These are phyloP conservation scores for Clanis bilineata DNA, from an alignment of 2,888 invertebrate genomes.

Conservation along the genomic window DNA sequence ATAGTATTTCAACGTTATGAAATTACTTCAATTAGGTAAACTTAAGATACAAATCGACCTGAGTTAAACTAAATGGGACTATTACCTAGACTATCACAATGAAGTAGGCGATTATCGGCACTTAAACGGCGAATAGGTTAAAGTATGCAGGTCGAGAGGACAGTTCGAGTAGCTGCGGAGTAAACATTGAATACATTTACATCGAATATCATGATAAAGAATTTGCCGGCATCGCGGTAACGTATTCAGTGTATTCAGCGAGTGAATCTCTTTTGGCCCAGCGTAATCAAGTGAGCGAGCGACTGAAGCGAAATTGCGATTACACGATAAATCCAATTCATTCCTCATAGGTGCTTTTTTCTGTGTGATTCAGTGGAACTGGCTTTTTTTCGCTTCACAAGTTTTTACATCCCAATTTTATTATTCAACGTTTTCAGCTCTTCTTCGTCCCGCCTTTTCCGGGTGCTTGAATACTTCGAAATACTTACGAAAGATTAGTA, in stretches of 20 bases:
- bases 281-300: slow-evolving; percentile 59
- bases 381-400: slow-evolving; percentile 45
- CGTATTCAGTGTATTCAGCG: slow-evolving; percentile 54
- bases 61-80: background rate
- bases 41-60: background rate
- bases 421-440: slow-evolving; percentile 31
- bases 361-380: slow-evolving; percentile 40
- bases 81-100: background rate
- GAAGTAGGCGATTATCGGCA: background rate
- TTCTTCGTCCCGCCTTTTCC: slow-evolving; percentile 19
- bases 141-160: slow-evolving; percentile 3
- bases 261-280: slow-evolving; percentile 49
- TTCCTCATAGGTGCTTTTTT: slow-evolving; percentile 49
- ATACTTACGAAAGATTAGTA: too few relatives aligned
- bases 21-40: too few relatives aligned
- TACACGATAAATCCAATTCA: slow-evolving; percentile 68
- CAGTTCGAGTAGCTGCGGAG: slow-evolving; percentile 1
- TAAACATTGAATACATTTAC: slow-evolving; percentile 7
- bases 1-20: too few relatives aligned
- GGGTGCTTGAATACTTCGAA: slow-evolving; percentile 5
- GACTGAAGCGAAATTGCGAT: slow-evolving; percentile 61
- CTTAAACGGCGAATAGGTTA: background rate
- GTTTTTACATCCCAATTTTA: slow-evolving; percentile 44
- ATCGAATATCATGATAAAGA: slow-evolving; percentile 6
- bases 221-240: slow-evolving; percentile 38